Conservation (phyloP, 2,888 invertebrate genomes). For the Drosophila merina region DNA sequence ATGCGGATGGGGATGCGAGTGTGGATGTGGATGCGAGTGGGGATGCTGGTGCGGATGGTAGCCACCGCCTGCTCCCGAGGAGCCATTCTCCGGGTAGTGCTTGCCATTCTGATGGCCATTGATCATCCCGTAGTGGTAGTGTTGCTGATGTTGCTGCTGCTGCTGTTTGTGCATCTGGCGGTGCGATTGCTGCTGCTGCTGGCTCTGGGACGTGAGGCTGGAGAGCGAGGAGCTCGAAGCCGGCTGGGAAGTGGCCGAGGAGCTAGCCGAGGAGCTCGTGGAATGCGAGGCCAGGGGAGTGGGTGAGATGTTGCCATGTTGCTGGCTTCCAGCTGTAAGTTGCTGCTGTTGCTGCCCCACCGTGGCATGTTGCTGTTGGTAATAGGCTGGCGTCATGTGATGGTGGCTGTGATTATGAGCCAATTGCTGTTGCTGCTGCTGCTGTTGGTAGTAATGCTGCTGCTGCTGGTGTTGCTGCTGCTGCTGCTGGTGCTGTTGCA, state of each 20-base stretch:
- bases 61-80: constrained; percentile 21
- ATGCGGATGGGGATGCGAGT: constrained; percentile 32
- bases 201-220: constrained; percentile 81
- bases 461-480: constrained; percentile 67
- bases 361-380: constrained; percentile 69
- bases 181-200: constrained; percentile 65
- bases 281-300: constrained; percentile 79
- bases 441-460: constrained; percentile 63
- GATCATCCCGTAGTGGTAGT: constrained; percentile 28
- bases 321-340: constrained; percentile 54
- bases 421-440: constrained; percentile 60
- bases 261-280: constrained; percentile 81
- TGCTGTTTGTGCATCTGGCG: constrained; percentile 76
- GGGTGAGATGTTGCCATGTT: constrained; percentile 77
- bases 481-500: constrained; percentile 84
- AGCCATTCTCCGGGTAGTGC: constrained; percentile 63
- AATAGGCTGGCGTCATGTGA: constrained; percentile 66
- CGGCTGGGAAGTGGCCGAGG: constrained; percentile 83
- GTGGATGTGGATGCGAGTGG: constrained; percentile 54
- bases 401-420: constrained; percentile 69
- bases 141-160: constrained; percentile 58
- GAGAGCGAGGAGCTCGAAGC: constrained; percentile 82
- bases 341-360: constrained; percentile 69
- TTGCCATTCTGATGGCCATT: constrained; percentile 62
- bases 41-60: constrained; percentile 50